Evolutionary conservation across 1,140 invertebrate species (phyloP).

Genomic region (Meloidogyne hapla): DNA sequence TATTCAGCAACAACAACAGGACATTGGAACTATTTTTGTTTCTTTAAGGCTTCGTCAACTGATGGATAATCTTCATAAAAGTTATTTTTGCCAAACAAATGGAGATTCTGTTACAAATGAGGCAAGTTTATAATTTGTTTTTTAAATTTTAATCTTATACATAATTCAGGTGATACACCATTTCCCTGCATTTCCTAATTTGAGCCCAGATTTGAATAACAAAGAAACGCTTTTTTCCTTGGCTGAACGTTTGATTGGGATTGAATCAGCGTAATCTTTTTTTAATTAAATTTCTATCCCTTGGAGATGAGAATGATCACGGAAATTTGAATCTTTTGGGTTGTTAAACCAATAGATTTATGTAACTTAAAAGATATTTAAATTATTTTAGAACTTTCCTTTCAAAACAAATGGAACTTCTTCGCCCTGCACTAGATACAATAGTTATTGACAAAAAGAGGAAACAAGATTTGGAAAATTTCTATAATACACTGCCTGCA

Average conservation of each 20-base stretch:
- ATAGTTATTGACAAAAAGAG: slow-evolving; percentile 60
- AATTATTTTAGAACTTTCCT: slow-evolving; percentile 73
- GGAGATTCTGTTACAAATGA: background rate
- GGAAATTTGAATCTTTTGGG: too few relatives aligned
- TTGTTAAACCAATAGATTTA: too few relatives aligned
- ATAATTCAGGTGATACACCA: background rate
- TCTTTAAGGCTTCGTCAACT: slow-evolving; percentile 22
- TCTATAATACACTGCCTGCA: slow-evolving; percentile 59
- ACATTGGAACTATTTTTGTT: slow-evolving; percentile 19
- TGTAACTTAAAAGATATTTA: too few relatives aligned
- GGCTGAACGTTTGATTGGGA: slow-evolving; percentile 80
- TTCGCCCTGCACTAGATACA: slow-evolving; percentile 77
- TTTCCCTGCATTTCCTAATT: background rate
- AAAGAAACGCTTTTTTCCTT: slow-evolving; percentile 78
- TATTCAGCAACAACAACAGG: slow-evolving; percentile 16
- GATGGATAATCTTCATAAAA: slow-evolving; percentile 8
- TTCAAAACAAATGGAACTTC: slow-evolving; percentile 78
- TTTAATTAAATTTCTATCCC: slow-evolving; percentile 13
- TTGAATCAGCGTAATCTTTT: slow-evolving; percentile 76
- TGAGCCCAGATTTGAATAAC: slow-evolving; percentile 64
- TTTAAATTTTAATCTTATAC: background rate
- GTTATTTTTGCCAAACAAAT: background rate
- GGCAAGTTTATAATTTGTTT: background rate
- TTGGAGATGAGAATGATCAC: too few relatives aligned
- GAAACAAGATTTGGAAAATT: slow-evolving; percentile 17